A percentile compares a stretch with the other conserved stretches of the same genome.
Conservation (phyloP, 2,113 vertebrate genomes). For the Gambusia holbrooki region DNA sequence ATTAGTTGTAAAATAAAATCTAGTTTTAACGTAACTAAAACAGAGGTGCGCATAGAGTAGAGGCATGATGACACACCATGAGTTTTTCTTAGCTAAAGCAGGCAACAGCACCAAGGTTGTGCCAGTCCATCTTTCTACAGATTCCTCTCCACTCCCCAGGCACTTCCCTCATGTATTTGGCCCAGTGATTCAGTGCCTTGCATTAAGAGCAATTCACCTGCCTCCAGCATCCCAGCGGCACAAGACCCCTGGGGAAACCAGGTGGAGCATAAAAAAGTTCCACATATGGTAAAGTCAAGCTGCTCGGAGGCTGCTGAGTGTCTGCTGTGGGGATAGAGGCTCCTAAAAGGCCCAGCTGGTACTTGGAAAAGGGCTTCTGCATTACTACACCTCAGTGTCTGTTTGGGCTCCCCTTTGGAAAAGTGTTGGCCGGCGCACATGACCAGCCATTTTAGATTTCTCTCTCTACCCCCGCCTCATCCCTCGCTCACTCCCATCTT, state of each 20-base stretch:
- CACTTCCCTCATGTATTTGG: slow-evolving; percentile 96
- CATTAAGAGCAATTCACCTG: slow-evolving; percentile 99
- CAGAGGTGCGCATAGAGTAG: slow-evolving; percentile 58
- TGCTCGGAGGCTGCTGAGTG: slow-evolving; percentile 98
- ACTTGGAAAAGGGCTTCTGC: slow-evolving; percentile 98
- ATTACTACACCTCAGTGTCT: slow-evolving; percentile 99
- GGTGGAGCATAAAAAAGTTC: slow-evolving; percentile 98
- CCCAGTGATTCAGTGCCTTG: slow-evolving; percentile 99
- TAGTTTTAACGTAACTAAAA: slow-evolving; percentile 40
- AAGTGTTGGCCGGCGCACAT: slow-evolving; percentile 96
- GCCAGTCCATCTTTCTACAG: slow-evolving; percentile 91
- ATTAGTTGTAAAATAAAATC: slow-evolving; percentile 13
- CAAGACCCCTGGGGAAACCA: slow-evolving; percentile 89
- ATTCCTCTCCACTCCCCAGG: slow-evolving; percentile 97
- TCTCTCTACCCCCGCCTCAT: slow-evolving; percentile 76
- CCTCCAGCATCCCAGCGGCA: slow-evolving; percentile 95
- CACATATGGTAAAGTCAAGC: slow-evolving; percentile 99
- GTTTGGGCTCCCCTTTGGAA: slow-evolving; percentile 96
- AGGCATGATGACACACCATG: slow-evolving; percentile 85
- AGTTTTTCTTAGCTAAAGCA: slow-evolving; percentile 82
- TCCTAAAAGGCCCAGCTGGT: slow-evolving; percentile 99
- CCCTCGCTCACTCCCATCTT: slow-evolving; percentile 88
- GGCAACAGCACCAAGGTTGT: slow-evolving; percentile 93
- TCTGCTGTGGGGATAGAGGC: slow-evolving; percentile 97
- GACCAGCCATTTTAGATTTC: slow-evolving; percentile 99